Base-by-base conservation (phyloP, 1,140 invertebrate genomes). In the Drosophila orosa region DNA sequence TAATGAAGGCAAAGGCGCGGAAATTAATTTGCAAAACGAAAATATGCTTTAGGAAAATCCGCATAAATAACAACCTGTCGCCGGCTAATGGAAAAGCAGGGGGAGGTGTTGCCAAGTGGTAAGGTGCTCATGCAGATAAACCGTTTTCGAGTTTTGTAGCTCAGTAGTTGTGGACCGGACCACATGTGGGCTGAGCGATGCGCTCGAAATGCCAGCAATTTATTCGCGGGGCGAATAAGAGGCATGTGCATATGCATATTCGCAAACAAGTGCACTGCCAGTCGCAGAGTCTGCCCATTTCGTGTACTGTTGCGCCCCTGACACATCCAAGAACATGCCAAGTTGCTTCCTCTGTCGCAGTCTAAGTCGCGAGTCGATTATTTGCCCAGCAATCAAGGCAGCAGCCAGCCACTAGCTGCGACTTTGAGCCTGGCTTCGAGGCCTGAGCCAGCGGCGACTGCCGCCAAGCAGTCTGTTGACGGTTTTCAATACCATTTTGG, bases 381-480 rank as follows among this genome's bases (percentile, higher is more conserved):
- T 87, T 86, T 78, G 66, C 75, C 25, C 29, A 45, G 55, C 42
- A 54, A 54, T 54, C 50, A 54, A 37, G 50, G 31, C 50, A 54
- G 42, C 79, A 54, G 42, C 79, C 81, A 86, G 75, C 82, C 81
- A 61, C 44, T 67, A 80, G 45, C 57, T 72, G 39, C 31, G 68
- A 58, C 68, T 58, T 27, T 39, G 66, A 72, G 68, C 67, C 68
- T 48, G 52, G 42, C 29, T 56, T 15, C 37, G 33, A 31, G 40
- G 39, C 31, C 66, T 47, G 35, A 56, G 68, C 48, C 19, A 47
- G 39, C 72, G 48, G 25, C 59, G 56, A 69, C 52, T 69, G 82
- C 71, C 82, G 83, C 83, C 83, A 87, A 87, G 83, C 83, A 69
- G 83, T 87, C 83, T 87, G 80, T 87, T 87, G 69, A 82, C 79